Evolutionary conservation across 2,113 vertebrate species (phyloP).

Genomic region (Macaca mulatta): DNA sequence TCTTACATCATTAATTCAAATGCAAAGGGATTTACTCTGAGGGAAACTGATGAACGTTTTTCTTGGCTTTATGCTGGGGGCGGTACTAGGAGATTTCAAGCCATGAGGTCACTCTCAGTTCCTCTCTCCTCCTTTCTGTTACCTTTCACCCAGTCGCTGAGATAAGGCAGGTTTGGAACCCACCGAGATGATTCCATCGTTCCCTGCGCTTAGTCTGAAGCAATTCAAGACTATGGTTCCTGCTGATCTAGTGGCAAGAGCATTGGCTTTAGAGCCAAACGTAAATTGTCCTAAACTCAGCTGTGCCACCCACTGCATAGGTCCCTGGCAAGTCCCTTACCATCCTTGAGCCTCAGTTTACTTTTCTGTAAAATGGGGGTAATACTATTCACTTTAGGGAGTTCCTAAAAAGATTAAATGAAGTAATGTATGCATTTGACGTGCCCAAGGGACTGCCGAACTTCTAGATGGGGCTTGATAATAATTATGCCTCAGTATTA

Average conservation of each 20-base stretch:
- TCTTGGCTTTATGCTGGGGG: not conserved
- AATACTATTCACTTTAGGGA: not conserved
- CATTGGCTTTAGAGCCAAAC: not conserved
- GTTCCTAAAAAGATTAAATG: not conserved
- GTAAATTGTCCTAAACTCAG: not conserved
- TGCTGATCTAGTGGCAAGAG: not conserved
- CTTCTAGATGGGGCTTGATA: not conserved
- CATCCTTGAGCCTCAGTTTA: not conserved
- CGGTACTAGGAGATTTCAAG: not conserved
- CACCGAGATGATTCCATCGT: not conserved
- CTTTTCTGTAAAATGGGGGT: not conserved
- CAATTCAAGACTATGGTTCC: not conserved
- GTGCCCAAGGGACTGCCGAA: not conserved
- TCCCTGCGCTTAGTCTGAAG: not conserved
- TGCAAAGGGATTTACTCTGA: not conserved
- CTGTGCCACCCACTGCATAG: not conserved
- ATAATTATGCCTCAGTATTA: not conserved
- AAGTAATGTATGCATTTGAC: not conserved
- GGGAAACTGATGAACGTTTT: not conserved
- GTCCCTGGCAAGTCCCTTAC: not conserved
- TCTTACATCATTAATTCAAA: not conserved
- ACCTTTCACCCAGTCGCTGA: not conserved
- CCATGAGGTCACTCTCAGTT: not conserved
- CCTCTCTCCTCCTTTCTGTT: not conserved
- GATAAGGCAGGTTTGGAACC: not conserved